Evolutionary conservation across 1,140 invertebrate species (phyloP).

Genomic region (Atta cephalotes): DNA sequence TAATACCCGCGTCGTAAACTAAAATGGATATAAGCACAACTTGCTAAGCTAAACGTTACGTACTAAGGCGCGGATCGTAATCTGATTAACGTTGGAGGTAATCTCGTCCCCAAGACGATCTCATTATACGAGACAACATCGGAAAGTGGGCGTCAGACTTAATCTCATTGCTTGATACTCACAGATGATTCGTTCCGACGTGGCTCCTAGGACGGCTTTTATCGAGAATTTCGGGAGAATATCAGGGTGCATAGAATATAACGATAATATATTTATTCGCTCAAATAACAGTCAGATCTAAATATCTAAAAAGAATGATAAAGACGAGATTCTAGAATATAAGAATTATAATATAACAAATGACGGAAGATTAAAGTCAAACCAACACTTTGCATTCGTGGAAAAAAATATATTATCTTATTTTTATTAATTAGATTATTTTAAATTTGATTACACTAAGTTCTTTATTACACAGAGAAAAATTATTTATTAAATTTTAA

Average conservation of each 20-base stretch:
- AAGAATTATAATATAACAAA: neutral
- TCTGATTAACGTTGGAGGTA: constrained; percentile 57
- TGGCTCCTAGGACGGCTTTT: constrained; percentile 42
- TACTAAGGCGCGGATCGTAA: constrained; percentile 39
- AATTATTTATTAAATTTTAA: too few species aligned
- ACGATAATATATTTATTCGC: constrained; percentile 25
- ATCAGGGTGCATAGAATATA: neutral
- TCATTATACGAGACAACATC: constrained; percentile 61
- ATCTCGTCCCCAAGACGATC: constrained; percentile 63
- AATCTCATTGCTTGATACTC: constrained; percentile 61
- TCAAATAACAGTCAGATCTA: neutral
- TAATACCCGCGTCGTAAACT: neutral
- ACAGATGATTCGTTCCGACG: constrained; percentile 56
- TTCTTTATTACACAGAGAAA: too few species aligned
- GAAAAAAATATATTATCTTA: neutral
- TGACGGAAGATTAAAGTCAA: neutral
- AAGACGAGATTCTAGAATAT: neutral
- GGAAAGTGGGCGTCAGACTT: constrained; percentile 63
- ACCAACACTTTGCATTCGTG: neutral
- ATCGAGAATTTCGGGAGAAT: constrained; percentile 54
- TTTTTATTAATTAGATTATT: neutral
- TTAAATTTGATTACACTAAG: neutral
- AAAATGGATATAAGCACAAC: constrained; percentile 38
- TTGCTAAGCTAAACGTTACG: constrained; percentile 37
- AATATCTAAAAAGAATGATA: neutral